phyloP scores from a whole-genome alignment of 37 sponge, comb jelly and placozoan genomes.

The Oscarella lobularis region DNA sequence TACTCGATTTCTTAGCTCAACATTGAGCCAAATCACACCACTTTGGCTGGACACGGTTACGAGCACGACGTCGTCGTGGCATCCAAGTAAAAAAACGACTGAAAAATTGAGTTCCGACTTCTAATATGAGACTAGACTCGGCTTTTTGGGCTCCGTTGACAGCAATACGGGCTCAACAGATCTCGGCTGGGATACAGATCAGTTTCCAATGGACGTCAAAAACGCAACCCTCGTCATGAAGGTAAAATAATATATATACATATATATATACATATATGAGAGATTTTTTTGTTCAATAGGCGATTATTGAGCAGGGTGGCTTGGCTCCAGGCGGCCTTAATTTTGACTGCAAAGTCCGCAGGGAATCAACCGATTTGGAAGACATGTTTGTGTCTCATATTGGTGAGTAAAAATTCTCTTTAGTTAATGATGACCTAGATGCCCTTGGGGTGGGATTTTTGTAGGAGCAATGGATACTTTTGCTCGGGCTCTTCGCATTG shows the following conservation, averaged over 20 bases:
- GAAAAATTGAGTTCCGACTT: not conserved
- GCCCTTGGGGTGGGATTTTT: not conserved
- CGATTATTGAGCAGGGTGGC: constrained; percentile 41
- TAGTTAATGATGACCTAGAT: not conserved
- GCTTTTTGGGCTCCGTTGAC: constrained; percentile 52
- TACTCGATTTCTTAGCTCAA: constrained; percentile 21
- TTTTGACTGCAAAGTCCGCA: constrained; percentile 54
- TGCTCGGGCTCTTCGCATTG: constrained; percentile 35
- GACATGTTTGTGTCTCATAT: constrained; percentile 64
- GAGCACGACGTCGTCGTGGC: constrained; percentile 58
- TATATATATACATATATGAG: not conserved
- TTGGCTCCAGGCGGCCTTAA: constrained; percentile 50
- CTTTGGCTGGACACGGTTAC: constrained; percentile 48
- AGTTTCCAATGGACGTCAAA: constrained; percentile 62
- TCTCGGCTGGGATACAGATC: constrained; percentile 66
- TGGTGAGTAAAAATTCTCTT: constrained; percentile 18
- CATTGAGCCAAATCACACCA: constrained; percentile 67
- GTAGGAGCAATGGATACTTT: constrained; percentile 67
- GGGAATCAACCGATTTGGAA: constrained; percentile 41
- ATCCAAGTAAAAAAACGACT: constrained; percentile 13
- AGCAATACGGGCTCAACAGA: constrained; percentile 59
- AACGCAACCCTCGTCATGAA: constrained; percentile 40
- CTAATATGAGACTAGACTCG: not conserved
- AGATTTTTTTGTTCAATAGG: constrained; percentile 9
- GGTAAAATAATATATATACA: constrained; percentile 10